Percentiles rank a stretch among this genome's conserved stretches.
Conservation (phyloP, 2,888 invertebrate species). For the Ernsta delagoae region DNA sequence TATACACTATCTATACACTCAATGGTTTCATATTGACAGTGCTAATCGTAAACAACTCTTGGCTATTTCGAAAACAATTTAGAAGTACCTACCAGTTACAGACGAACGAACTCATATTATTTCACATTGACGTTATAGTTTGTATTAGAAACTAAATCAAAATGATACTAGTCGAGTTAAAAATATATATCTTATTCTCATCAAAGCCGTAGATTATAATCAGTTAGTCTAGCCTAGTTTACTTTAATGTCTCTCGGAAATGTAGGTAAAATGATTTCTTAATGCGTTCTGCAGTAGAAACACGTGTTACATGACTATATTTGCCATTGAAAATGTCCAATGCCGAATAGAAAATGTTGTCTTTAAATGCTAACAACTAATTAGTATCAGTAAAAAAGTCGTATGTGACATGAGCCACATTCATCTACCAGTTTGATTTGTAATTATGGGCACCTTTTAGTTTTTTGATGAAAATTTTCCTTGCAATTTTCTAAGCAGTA, state of each 20-base stretch:
- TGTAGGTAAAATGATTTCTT: conserved; percentile 40
- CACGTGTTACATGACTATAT: conserved; percentile 33
- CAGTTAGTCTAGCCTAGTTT: conserved; percentile 15
- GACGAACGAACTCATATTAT: background rate
- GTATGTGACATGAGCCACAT: conserved; percentile 5
- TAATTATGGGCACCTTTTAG: background rate
- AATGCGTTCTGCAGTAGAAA: conserved; percentile 36
- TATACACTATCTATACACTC: conserved; percentile 30
- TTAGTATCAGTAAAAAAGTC: conserved; percentile 36
- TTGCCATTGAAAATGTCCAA: conserved; percentile 40
- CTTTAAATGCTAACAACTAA: conserved; percentile 41
- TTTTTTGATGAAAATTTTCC: background rate
- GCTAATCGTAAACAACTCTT: conserved; percentile 28
- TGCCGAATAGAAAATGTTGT: conserved; percentile 43
- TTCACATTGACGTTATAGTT: background rate
- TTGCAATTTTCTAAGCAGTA: background rate
- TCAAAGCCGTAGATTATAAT: conserved; percentile 16
- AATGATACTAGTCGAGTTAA: background rate
- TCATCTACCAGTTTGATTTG: background rate
- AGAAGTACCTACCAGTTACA: background rate
- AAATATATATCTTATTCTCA: conserved; percentile 2
- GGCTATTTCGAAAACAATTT: conserved; percentile 23
- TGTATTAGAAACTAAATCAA: too few relatives aligned
- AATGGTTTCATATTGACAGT: conserved; percentile 28
- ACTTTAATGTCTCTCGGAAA: conserved; percentile 38